These are phyloP conservation scores for Drosophila paramelanica DNA, from an alignment of 2,888 invertebrate species.

Conservation along the genomic window DNA sequence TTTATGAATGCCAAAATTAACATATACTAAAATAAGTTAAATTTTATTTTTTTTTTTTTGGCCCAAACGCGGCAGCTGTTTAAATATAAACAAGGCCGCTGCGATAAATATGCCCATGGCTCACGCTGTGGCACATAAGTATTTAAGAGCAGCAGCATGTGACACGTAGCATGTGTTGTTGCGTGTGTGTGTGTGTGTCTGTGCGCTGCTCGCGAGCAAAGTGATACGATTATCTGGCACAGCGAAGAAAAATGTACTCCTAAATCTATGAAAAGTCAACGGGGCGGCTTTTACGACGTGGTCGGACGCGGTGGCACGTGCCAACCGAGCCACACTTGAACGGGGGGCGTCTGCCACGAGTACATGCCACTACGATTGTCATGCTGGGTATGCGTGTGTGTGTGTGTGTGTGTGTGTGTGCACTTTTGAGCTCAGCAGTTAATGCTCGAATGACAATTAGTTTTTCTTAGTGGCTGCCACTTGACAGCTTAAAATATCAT, in stretches of 20 bases:
- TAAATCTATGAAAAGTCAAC: slow-evolving; percentile 74
- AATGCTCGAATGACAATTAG: slow-evolving; percentile 49
- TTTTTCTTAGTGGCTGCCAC: slow-evolving; percentile 43
- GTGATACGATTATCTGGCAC: slow-evolving; percentile 53
- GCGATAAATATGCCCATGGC: slow-evolving; percentile 54
- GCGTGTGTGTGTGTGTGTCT: background rate
- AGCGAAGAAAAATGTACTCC: slow-evolving; percentile 70
- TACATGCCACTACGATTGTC: slow-evolving; percentile 10
- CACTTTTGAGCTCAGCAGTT: slow-evolving; percentile 25
- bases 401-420: slow-evolving; percentile 8
- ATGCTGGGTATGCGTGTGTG: background rate
- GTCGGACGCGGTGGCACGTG: slow-evolving; percentile 56
- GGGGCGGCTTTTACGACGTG: slow-evolving; percentile 61
- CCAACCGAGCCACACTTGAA: slow-evolving; percentile 22
- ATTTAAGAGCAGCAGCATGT: slow-evolving; percentile 42
- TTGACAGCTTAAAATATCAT: slow-evolving; percentile 56
- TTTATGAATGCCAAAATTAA: slow-evolving; percentile 22
- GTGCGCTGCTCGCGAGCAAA: slow-evolving; percentile 33
- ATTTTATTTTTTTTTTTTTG: background rate
- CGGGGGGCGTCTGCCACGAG: slow-evolving; percentile 17
- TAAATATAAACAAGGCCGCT: slow-evolving; percentile 70
- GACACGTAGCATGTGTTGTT: slow-evolving; percentile 38
- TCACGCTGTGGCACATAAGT: slow-evolving; percentile 39
- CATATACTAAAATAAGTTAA: slow-evolving; percentile 13
- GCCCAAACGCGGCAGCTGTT: slow-evolving; percentile 43